Evolutionary conservation across 2,797 vertebrate genomes (phyloP).

Genomic region (Thunnus albacares): DNA sequence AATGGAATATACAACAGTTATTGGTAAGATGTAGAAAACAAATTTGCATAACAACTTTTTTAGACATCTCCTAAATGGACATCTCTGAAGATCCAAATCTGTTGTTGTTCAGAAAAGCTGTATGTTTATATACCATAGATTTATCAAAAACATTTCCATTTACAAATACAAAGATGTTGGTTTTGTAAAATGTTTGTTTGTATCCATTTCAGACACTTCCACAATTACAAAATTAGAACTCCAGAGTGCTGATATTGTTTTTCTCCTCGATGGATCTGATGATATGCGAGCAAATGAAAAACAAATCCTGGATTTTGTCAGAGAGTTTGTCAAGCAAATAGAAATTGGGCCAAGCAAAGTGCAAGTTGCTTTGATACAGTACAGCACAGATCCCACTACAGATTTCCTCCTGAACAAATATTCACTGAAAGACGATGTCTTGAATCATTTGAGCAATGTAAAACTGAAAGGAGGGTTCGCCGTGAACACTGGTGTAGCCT

Average conservation of each 20-base stretch:
- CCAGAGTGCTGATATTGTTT: slow-evolving; percentile 91
- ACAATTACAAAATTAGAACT: slow-evolving; percentile 75
- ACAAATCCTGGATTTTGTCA: slow-evolving; percentile 88
- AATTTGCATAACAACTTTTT: background rate
- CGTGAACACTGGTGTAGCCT: slow-evolving; percentile 87
- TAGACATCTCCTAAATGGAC: background rate
- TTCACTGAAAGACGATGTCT: slow-evolving; percentile 81
- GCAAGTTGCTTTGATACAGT: slow-evolving; percentile 80
- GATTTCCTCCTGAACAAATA: slow-evolving; percentile 86
- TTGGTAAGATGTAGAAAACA: slow-evolving; percentile 79
- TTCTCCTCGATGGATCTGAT: slow-evolving; percentile 92
- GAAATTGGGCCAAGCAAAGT: slow-evolving; percentile 87
- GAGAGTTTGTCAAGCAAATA: slow-evolving; percentile 87
- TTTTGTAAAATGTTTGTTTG: slow-evolving; percentile 47
- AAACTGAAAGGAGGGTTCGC: slow-evolving; percentile 80
- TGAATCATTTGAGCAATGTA: slow-evolving; percentile 81
- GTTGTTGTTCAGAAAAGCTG: background rate
- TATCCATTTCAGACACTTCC: slow-evolving; percentile 70
- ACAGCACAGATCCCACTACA: slow-evolving; percentile 66
- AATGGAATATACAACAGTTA: slow-evolving; percentile 65
- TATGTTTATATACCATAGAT: background rate
- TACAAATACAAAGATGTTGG: background rate
- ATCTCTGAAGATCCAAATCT: background rate
- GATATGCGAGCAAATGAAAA: slow-evolving; percentile 82
- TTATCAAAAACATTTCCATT: background rate